A percentile compares a stretch with the other conserved stretches of the same genome.
These are phyloP conservation scores for Acrocephalus arundinaceus DNA, from an alignment of 2,113 vertebrate genomes.

Conservation along the genomic window DNA sequence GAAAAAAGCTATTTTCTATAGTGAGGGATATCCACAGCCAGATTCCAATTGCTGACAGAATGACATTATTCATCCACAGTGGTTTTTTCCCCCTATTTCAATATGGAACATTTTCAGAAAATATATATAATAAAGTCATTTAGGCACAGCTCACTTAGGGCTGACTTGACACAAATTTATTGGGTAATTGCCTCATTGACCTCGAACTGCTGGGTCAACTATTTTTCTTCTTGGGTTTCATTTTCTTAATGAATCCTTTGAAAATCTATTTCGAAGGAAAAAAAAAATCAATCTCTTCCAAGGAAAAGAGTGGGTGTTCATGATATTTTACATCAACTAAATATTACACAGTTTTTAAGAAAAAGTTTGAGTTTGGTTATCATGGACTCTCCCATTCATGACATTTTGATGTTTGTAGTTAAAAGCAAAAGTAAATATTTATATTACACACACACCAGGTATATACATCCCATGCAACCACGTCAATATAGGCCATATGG, in stretches of 20 bases:
- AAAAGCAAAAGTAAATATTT: background rate
- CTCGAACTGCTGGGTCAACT: background rate
- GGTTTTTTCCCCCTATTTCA: background rate
- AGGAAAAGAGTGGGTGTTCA: background rate
- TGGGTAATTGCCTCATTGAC: background rate
- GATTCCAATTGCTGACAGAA: background rate
- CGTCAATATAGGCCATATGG: background rate
- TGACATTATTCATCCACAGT: background rate
- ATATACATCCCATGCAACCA: background rate
- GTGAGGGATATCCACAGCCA: background rate
- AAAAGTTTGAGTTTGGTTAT: background rate
- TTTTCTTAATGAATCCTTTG: background rate
- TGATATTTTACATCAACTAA: background rate
- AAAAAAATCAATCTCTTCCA: background rate
- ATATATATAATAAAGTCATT: background rate
- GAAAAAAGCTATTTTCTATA: background rate
- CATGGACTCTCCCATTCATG: background rate
- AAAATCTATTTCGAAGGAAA: background rate
- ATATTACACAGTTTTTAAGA: background rate
- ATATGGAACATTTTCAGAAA: background rate
- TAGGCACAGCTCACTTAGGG: background rate
- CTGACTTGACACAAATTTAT: background rate
- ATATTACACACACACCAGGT: background rate
- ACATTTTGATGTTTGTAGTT: background rate
- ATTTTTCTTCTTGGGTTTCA: conserved; percentile 1